Conservation (phyloP, 2,113 vertebrate genomes). For the Ciconia stormi region DNA sequence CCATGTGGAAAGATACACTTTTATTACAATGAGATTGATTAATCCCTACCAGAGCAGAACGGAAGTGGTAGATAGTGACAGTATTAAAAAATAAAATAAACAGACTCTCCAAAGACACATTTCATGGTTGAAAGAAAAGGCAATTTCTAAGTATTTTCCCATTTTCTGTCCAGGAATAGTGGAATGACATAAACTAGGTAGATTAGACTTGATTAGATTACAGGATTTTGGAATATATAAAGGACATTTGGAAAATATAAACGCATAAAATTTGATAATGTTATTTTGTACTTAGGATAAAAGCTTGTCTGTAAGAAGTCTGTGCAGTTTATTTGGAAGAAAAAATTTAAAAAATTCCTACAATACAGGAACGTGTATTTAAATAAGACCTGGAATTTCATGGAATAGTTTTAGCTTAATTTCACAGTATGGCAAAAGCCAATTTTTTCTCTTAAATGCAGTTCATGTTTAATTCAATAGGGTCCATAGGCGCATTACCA, state of each 20-base stretch:
- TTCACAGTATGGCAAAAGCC: not conserved
- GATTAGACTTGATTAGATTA: not conserved
- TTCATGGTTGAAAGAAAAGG: not conserved
- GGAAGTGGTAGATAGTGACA: not conserved
- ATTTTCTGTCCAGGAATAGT: not conserved
- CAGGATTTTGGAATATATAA: not conserved
- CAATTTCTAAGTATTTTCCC: not conserved
- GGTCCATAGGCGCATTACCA: not conserved
- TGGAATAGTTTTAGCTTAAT: not conserved
- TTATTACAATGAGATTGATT: not conserved
- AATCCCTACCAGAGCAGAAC: not conserved
- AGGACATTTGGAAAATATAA: not conserved
- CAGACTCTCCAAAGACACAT: not conserved
- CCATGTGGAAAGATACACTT: not conserved
- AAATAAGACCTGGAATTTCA: not conserved
- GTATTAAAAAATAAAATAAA: not conserved
- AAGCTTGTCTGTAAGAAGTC: not conserved
- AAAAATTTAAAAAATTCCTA: not conserved
- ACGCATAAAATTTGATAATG: not conserved
- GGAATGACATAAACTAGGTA: not conserved
- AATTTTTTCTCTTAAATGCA: not conserved
- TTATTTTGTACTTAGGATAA: not conserved
- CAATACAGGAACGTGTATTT: not conserved
- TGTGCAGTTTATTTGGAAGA: not conserved
- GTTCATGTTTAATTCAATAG: not conserved